Conservation (phyloP, 1,140 invertebrate genomes). For the Leptopilina boulardi region DNA sequence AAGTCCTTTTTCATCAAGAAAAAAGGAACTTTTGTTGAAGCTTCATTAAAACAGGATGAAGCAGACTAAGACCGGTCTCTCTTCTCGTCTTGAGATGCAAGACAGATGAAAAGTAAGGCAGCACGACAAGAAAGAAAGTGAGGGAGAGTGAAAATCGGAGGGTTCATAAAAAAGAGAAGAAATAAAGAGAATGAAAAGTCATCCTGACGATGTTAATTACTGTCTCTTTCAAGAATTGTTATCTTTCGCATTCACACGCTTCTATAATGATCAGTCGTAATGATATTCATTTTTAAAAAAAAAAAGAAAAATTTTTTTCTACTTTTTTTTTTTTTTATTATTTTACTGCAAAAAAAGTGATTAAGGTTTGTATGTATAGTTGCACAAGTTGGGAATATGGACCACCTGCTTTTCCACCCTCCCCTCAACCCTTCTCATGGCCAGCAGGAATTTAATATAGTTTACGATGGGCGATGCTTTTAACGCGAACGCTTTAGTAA, state of each 20-base stretch:
- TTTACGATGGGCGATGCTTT: constrained; percentile 49
- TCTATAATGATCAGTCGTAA: background rate
- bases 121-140: background rate
- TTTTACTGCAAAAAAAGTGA: no score
- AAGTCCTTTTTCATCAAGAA: background rate
- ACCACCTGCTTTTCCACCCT: constrained; percentile 45
- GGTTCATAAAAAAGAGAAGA: background rate
- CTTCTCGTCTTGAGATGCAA: background rate
- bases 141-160: background rate
- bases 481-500: constrained; percentile 26
- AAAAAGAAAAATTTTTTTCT: no score
- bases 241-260: constrained; percentile 9
- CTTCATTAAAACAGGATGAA: constrained; percentile 9
- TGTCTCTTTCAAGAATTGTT: background rate
- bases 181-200: constrained; percentile 8
- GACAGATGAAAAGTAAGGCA: constrained; percentile 18
- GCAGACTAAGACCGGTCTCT: background rate
- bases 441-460: constrained; percentile 55
- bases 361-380: background rate
- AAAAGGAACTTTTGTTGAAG: constrained; percentile 2
- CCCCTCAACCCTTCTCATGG: constrained; percentile 42
- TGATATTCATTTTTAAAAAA: constrained; percentile 34
- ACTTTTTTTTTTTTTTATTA: no score
- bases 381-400: background rate
- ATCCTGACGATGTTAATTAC: constrained; percentile 39